Conservation (phyloP, 1,140 invertebrate genomes). For the Nautilus pompilius region DNA sequence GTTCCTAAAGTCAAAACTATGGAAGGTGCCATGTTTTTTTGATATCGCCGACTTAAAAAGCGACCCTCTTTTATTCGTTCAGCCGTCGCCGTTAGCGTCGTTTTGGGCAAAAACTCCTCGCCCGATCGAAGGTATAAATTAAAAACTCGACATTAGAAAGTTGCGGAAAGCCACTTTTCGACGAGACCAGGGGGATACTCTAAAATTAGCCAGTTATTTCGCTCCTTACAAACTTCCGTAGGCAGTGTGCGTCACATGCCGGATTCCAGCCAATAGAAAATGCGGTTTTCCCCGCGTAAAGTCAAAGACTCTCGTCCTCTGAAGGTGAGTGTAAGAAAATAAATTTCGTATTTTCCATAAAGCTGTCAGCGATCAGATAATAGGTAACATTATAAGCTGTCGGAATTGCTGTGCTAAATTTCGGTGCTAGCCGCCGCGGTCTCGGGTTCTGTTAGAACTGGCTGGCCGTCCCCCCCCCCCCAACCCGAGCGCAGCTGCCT, state of each 20-base stretch:
- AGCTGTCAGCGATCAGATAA: background rate
- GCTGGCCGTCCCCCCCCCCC: background rate
- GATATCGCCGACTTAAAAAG: too few relatives aligned
- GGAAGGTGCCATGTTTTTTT: background rate
- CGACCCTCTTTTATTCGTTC: too few relatives aligned
- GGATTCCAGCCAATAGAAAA: slow-evolving; percentile 27
- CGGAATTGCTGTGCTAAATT: slow-evolving; percentile 13
- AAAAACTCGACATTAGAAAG: background rate
- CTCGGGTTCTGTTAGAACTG: background rate
- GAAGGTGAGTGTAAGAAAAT: slow-evolving; percentile 34
- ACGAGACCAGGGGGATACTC: background rate
- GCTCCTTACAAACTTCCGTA: slow-evolving; percentile 5
- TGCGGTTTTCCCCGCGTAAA: slow-evolving; percentile 37
- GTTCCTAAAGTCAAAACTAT: too few relatives aligned
- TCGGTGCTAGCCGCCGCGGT: background rate
- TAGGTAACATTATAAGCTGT: slow-evolving; percentile 5
- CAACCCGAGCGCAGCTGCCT: background rate
- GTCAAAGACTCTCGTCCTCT: slow-evolving; percentile 35
- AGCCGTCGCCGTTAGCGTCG: too few relatives aligned
- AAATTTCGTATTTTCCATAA: slow-evolving; percentile 14
- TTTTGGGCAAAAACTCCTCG: too few relatives aligned
- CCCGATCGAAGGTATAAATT: too few relatives aligned
- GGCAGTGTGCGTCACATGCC: slow-evolving; percentile 7
- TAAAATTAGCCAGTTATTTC: slow-evolving; percentile 4
- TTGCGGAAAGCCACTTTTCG: background rate